Conservation (phyloP, 2,888 invertebrate genomes). For the Pristionchus maxplancki region DNA sequence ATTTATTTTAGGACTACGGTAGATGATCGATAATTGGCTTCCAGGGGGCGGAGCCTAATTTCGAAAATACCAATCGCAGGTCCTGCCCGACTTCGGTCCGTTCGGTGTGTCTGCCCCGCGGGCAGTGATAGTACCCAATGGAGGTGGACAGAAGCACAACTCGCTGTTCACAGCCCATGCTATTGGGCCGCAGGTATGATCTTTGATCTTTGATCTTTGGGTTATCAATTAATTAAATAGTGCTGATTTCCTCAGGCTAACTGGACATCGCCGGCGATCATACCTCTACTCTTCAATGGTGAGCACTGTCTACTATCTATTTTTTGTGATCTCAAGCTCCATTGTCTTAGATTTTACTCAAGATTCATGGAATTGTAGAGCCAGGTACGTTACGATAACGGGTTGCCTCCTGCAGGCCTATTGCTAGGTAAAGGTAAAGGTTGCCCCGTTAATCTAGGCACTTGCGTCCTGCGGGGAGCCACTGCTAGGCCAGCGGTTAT, state of each 20-base stretch:
- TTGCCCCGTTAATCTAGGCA: too few species aligned
- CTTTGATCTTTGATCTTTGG: neutral
- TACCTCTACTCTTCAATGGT: constrained; percentile 11
- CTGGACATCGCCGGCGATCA: constrained; percentile 28
- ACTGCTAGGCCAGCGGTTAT: too few species aligned
- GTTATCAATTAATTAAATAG: neutral
- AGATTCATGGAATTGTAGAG: too few species aligned
- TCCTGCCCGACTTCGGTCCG: constrained; percentile 72
- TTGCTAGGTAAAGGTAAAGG: too few species aligned
- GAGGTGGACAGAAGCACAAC: neutral
- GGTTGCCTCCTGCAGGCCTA: too few species aligned
- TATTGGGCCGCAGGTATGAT: constrained; percentile 60
- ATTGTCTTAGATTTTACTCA: too few species aligned
- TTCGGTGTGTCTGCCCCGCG: constrained; percentile 74
- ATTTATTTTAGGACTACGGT: too few species aligned
- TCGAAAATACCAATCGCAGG: constrained; percentile 48
- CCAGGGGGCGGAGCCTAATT: neutral
- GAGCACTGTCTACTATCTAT: neutral
- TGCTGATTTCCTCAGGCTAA: neutral
- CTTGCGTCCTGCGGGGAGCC: too few species aligned
- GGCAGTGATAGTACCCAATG: constrained; percentile 65
- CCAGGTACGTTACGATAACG: too few species aligned
- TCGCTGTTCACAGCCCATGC: constrained; percentile 57
- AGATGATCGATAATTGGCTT: too few species aligned
- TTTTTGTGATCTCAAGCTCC: too few species aligned